A percentile compares a stretch with the other conserved stretches of the same genome.
Evolutionary conservation across 2,888 invertebrate species (phyloP).

Genomic region (Melanchra persicariae): DNA sequence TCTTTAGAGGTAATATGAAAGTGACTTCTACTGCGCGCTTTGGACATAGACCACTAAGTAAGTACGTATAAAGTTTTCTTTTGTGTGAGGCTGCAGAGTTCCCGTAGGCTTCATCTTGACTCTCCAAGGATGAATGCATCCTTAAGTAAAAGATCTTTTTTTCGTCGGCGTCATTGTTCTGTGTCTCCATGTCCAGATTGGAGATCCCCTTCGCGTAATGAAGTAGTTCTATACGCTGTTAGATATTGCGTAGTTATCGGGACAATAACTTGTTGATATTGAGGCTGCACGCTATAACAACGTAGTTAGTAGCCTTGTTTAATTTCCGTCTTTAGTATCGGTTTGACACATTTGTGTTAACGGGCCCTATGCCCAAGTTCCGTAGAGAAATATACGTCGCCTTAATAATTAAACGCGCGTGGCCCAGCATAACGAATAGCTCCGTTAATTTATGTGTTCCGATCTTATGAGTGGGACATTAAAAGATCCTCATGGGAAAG

Average conservation of each 20-base stretch:
- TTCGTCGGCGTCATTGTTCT: constrained; percentile 45
- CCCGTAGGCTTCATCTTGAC: constrained; percentile 62
- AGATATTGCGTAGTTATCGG: constrained; percentile 25
- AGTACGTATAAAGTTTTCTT: constrained; percentile 64
- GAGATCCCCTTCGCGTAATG: constrained; percentile 17
- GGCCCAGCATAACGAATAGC: constrained; percentile 83
- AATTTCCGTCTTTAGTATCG: constrained; percentile 51
- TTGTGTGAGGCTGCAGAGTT: constrained; percentile 54
- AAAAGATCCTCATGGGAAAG: constrained; percentile 81
- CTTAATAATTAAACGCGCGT: constrained; percentile 72
- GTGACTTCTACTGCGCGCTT: constrained; percentile 53
- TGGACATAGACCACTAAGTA: constrained; percentile 46
- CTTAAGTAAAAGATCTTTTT: constrained; percentile 55
- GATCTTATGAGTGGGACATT: constrained; percentile 84
- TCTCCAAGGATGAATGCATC: constrained; percentile 63
- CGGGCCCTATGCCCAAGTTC: constrained; percentile 46
- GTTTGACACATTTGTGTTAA: constrained; percentile 53
- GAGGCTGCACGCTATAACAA: constrained; percentile 13
- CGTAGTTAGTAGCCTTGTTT: constrained; percentile 37
- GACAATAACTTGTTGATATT: constrained; percentile 54
- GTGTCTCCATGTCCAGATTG: constrained; percentile 23
- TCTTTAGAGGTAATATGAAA: constrained; percentile 63
- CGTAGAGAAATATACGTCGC: constrained; percentile 51
- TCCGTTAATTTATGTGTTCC: constrained; percentile 83
- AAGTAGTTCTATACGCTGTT: constrained; percentile 13